A percentile compares a stretch with the other conserved stretches of the same genome.
These are phyloP conservation scores for Aramus guarauna DNA, from an alignment of 2,113 vertebrate species.

Conservation along the genomic window DNA sequence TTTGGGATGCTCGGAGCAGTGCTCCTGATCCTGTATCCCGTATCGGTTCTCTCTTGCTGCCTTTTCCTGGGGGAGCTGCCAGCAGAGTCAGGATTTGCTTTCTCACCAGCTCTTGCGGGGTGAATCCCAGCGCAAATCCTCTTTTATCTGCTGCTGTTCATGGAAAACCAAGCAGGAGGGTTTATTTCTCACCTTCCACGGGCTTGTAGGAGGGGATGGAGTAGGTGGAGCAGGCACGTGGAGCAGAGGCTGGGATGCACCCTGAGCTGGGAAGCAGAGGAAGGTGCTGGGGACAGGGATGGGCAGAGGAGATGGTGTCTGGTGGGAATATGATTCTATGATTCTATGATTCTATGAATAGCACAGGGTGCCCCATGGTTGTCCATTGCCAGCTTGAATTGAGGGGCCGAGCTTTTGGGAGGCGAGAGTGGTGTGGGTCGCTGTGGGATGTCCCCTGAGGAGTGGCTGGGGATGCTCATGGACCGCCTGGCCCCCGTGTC, in stretches of 20 bases:
- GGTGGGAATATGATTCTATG: no score
- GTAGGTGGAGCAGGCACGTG: accelerated
- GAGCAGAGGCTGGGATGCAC: background rate
- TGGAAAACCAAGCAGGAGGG: background rate
- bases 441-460: background rate
- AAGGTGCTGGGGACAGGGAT: background rate
- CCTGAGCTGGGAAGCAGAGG: background rate
- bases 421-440: background rate
- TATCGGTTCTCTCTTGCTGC: accelerated
- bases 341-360: no score
- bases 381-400: background rate
- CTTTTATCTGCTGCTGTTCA: background rate
- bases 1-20: accelerated
- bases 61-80: background rate
- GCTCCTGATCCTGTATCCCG: accelerated
- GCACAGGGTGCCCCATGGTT: background rate
- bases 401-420: background rate
- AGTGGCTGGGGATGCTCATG: no score
- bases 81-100: background rate
- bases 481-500: background rate
- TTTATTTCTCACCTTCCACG: background rate
- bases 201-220: background rate
- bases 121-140: background rate
- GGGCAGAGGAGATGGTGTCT: background rate
- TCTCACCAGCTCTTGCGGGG: accelerated